A percentile compares a stretch with the other conserved stretches of the same genome.
These are phyloP conservation scores for Ormyrus pomaceus DNA, from an alignment of 2,888 invertebrate species.

Conservation along the genomic window DNA sequence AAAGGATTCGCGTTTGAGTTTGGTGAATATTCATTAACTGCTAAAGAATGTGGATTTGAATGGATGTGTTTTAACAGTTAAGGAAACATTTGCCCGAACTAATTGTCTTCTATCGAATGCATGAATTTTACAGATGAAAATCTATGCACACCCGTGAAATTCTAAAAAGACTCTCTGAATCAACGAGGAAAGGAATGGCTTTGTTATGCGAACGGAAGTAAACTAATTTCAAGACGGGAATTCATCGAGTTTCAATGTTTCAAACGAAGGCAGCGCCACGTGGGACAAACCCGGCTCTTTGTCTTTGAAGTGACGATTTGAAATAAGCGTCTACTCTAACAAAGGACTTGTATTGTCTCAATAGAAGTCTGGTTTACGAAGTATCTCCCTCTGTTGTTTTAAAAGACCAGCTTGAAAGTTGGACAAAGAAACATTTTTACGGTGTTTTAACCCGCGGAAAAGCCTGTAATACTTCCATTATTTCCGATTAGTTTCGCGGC, in stretches of 20 bases:
- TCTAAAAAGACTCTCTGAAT: background rate
- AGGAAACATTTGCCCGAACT: no score
- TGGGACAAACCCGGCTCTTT: slow-evolving; percentile 26
- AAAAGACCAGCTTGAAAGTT: background rate
- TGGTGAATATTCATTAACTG: no score
- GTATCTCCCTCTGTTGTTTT: slow-evolving; percentile 5
- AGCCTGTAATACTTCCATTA: background rate
- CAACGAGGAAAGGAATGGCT: background rate
- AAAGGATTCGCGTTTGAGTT: no score
- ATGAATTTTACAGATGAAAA: no score
- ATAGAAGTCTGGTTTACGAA: slow-evolving; percentile 6
- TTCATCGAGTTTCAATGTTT: slow-evolving; percentile 25
- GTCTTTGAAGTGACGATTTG: slow-evolving; percentile 30
- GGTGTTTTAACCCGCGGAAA: background rate
- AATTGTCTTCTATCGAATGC: no score
- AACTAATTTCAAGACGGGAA: slow-evolving; percentile 16
- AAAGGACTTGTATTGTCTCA: slow-evolving; percentile 22
- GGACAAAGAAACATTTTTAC: slow-evolving; percentile 12
- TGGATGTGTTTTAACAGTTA: no score
- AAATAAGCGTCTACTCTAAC: slow-evolving; percentile 20
- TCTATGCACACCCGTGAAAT: no score
- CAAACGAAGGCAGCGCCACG: background rate
- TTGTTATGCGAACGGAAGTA: slow-evolving; percentile 8
- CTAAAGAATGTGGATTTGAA: no score
- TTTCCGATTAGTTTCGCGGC: background rate